Base-by-base conservation (phyloP, 2,797 vertebrate genomes). In the Arrhamphus sclerolepis region DNA sequence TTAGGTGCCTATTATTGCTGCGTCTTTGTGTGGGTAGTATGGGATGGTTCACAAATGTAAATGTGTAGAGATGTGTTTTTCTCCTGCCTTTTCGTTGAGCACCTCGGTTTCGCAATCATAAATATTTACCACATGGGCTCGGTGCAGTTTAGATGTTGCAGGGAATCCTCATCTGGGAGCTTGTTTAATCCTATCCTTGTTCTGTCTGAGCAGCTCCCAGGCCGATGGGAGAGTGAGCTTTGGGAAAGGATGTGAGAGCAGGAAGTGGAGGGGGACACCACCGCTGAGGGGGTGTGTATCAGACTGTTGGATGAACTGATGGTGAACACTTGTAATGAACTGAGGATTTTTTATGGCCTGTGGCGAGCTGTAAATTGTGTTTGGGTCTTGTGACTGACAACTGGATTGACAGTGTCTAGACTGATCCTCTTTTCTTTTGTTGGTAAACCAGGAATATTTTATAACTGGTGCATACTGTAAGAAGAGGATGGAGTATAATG, bases 51-150 rank as follows among this genome's bases (percentile, higher is more conserved):
- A 5, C 55, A 43, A 34, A 46, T 54, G 53, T 13, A 46, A 46
- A 1, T 56, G 44, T 65, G 52, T 22, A 19, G 18, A 2, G 39
- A 62, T 65, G 31, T 56, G 39, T 7, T 70, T 50, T 47, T 14
- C 63, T 66, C 54, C 53, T 46, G 18, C 29, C 22, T 63, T 56
- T 52, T 75, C 51, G 20, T 64, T 53, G 72, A 77, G 72, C 65
- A 62, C 44, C 50, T 49, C 51, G 29, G 10, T 74, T 66, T 64
- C 54, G 53, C 44, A 7, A 47, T 55, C 75, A 81, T 88, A 69
- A 84, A 89, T 90, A 89, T 89, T 84, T 78, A 86, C 62, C 41
- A 28, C 22, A 26, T 38, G 26, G 62, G 66, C 72, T 87, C 85
- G 62, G 58, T 6, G 7, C 63, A 75, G 78, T 85, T 78, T 52